Evolutionary conservation across 2,888 invertebrate genomes (phyloP).

Genomic region (Agonopterix heracliana): DNA sequence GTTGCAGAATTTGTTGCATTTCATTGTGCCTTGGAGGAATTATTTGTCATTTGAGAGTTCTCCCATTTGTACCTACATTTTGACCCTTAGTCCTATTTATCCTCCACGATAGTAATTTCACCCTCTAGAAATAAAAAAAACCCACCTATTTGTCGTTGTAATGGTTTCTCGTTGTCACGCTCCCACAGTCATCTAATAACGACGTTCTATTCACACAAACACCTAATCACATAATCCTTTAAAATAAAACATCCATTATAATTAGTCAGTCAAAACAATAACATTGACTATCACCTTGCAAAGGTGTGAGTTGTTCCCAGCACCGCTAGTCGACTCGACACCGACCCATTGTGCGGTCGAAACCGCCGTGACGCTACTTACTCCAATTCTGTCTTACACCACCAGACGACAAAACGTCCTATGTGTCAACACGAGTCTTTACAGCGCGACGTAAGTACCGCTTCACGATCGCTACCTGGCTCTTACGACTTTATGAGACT

Average conservation of each 20-base stretch:
- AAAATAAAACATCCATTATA: conserved; percentile 30
- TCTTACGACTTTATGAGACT: conserved; percentile 42
- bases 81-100: too few species aligned
- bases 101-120: too few species aligned
- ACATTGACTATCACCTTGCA: conserved; percentile 60
- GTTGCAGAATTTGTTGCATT: conserved; percentile 3
- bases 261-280: conserved; percentile 69
- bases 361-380: conserved; percentile 74
- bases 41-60: too few species aligned
- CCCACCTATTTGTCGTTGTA: too few species aligned
- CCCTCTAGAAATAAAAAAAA: too few species aligned
- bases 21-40: too few species aligned
- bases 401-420: conserved; percentile 48
- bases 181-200: too few species aligned
- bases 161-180: too few species aligned
- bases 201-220: too few species aligned
- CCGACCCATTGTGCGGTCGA: conserved; percentile 71
- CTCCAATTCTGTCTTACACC: conserved; percentile 68
- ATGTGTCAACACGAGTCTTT: conserved; percentile 39
- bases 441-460: conserved; percentile 29
- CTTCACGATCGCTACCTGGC: conserved; percentile 24
- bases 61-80: too few species aligned
- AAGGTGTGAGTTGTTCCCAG: conserved; percentile 65
- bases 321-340: conserved; percentile 69
- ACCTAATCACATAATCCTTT: conserved; percentile 8